These are phyloP conservation scores for Leucophenga montana DNA, from an alignment of 2,888 invertebrate species.

Conservation along the genomic window DNA sequence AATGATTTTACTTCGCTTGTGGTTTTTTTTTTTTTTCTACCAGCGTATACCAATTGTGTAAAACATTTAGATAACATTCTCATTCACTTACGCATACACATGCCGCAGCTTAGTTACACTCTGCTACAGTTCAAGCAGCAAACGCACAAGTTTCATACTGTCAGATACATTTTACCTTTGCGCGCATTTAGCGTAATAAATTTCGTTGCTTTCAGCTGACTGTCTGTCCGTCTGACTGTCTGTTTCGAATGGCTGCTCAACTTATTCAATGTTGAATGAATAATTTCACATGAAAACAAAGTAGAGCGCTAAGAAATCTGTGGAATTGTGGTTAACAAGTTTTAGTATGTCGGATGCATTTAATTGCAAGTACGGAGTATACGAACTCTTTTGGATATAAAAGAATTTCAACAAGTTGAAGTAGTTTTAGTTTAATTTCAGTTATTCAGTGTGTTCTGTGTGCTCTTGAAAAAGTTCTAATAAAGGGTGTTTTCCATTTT, in stretches of 20 bases:
- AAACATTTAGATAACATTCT: too few species aligned
- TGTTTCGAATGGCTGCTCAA: conserved; percentile 47
- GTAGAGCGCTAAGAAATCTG: conserved; percentile 9
- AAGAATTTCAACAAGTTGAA: too few species aligned
- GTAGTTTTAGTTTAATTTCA: too few species aligned
- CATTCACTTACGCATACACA: neutral
- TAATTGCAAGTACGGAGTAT: neutral
- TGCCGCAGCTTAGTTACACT: too few species aligned
- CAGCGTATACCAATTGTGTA: too few species aligned
- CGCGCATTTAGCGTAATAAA: conserved; percentile 1
- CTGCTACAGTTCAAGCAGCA: too few species aligned
- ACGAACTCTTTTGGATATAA: too few species aligned
- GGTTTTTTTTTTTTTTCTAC: too few species aligned
- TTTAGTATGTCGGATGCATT: conserved; percentile 5
- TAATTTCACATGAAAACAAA: conserved; percentile 53
- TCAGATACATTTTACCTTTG: neutral
- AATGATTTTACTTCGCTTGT: too few species aligned
- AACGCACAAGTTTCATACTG: neutral
- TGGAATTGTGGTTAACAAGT: conserved; percentile 15
- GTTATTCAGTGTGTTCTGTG: too few species aligned
- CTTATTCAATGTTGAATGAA: conserved; percentile 60
- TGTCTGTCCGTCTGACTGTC: neutral
- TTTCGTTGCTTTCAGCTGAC: conserved; percentile 17
- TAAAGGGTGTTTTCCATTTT: too few species aligned
- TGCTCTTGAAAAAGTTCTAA: too few species aligned